These are phyloP conservation scores for Silurus lanzhouensis DNA, from an alignment of 2,797 vertebrate genomes.

Conservation along the genomic window DNA sequence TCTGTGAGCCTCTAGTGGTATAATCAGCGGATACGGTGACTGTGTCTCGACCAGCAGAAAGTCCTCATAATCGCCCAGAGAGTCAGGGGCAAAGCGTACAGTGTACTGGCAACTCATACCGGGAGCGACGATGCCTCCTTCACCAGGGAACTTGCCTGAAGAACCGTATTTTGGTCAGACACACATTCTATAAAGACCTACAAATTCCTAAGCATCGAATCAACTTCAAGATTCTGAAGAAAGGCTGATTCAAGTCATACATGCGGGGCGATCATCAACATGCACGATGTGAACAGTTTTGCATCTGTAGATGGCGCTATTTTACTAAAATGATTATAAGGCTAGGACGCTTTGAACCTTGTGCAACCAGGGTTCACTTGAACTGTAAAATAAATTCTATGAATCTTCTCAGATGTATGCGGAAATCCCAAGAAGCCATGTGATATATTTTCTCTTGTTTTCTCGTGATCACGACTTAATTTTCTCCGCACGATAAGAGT, in stretches of 20 bases:
- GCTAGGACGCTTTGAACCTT: not conserved
- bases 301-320: slow-evolving; percentile 38
- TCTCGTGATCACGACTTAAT: too few relatives aligned
- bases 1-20: slow-evolving; percentile 82
- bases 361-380: not conserved
- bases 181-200: not conserved
- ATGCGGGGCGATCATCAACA: not conserved
- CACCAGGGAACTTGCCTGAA: slow-evolving; percentile 89
- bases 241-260: not conserved
- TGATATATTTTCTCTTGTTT: too few relatives aligned
- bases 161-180: not conserved
- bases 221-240: not conserved
- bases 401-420: not conserved
- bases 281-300: not conserved
- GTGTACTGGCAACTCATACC: slow-evolving; percentile 91
- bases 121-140: slow-evolving; percentile 86
- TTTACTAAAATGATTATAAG: slow-evolving; percentile 11
- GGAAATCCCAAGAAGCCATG: too few relatives aligned
- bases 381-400: not conserved
- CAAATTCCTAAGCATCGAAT: not conserved
- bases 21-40: slow-evolving; percentile 74
- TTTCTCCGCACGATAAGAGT: too few relatives aligned
- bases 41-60: slow-evolving; percentile 84
- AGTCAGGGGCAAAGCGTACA: slow-evolving; percentile 85
- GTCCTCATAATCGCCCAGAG: slow-evolving; percentile 84